These are phyloP conservation scores for Dromiciops gliroides DNA, from an alignment of 2,113 vertebrate genomes.

Conservation along the genomic window DNA sequence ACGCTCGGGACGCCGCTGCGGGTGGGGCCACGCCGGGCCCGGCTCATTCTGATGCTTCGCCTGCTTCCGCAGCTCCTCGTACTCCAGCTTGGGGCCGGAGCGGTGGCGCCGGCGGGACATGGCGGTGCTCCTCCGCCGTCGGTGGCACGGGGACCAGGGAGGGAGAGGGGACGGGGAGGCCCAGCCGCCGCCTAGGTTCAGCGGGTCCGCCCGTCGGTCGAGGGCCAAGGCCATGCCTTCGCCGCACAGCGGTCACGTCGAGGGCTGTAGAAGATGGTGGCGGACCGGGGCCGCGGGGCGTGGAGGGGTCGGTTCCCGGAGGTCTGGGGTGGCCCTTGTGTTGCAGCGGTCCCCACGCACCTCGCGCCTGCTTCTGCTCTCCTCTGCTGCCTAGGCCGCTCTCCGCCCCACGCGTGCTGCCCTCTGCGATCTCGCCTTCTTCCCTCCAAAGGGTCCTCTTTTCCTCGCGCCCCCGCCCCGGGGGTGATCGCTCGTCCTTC, in stretches of 20 bases:
- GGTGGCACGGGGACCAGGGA: conserved; percentile 44
- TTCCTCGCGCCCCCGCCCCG: neutral
- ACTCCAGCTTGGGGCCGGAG: neutral
- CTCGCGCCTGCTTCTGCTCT: neutral
- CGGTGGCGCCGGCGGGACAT: conserved; percentile 24
- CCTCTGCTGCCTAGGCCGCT: neutral
- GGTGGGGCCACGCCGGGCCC: conserved; percentile 53
- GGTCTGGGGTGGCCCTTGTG: neutral
- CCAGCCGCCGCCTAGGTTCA: conserved; percentile 54
- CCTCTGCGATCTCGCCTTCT: neutral
- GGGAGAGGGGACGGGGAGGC: neutral
- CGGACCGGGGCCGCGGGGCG: no score
- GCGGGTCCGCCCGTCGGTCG: conserved; percentile 39
- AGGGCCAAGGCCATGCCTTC: conserved; percentile 59
- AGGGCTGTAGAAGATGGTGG: neutral
- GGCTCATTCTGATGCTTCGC: neutral
- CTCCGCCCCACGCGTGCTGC: conserved; percentile 30
- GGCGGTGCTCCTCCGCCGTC: conserved; percentile 25
- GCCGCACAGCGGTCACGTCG: neutral
- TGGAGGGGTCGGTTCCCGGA: neutral
- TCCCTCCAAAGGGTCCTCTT: neutral
- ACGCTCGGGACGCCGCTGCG: conserved; percentile 20
- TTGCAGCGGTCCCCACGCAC: neutral
- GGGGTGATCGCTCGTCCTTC: neutral
- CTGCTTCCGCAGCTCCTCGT: conserved; percentile 33